Evolutionary conservation across 2,797 vertebrate species (phyloP).

Genomic region (Triplophysa yarkandensis): DNA sequence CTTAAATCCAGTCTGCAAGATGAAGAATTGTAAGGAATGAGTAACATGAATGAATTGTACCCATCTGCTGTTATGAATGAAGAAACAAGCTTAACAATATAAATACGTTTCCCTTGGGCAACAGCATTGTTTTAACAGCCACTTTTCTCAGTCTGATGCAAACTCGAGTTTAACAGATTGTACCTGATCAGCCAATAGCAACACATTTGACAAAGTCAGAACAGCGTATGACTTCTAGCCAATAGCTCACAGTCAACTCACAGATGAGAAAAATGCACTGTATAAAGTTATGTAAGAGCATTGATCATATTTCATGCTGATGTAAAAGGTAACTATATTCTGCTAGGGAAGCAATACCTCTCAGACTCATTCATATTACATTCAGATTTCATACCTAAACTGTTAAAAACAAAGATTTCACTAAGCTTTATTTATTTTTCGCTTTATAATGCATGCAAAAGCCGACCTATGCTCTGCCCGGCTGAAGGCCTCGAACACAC

Average conservation of each 20-base stretch:
- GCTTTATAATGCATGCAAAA: background rate
- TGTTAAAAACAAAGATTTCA: too few relatives aligned
- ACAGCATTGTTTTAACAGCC: constrained; percentile 24
- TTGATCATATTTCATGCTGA: constrained; percentile 38
- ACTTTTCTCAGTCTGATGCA: constrained; percentile 28
- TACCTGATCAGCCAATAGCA: constrained; percentile 37
- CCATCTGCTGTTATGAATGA: background rate
- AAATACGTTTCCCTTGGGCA: constrained; percentile 24
- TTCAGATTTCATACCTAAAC: too few relatives aligned
- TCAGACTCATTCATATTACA: constrained; percentile 14
- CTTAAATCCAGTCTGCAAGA: background rate
- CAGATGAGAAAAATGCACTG: constrained; percentile 44
- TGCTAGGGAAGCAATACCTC: background rate
- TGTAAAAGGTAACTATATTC: constrained; percentile 44
- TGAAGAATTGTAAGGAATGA: background rate
- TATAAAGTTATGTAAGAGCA: constrained; percentile 26
- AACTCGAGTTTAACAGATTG: constrained; percentile 41
- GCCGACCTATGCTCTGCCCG: background rate
- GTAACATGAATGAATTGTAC: background rate
- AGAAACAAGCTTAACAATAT: background rate
- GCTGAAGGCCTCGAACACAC: background rate
- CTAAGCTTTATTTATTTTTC: too few relatives aligned
- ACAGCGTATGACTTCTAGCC: constrained; percentile 27
- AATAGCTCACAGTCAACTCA: constrained; percentile 30
- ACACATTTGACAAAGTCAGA: constrained; percentile 40